Conservation (phyloP, 2,797 vertebrate genomes). For the Cyclopterus lumpus region DNA sequence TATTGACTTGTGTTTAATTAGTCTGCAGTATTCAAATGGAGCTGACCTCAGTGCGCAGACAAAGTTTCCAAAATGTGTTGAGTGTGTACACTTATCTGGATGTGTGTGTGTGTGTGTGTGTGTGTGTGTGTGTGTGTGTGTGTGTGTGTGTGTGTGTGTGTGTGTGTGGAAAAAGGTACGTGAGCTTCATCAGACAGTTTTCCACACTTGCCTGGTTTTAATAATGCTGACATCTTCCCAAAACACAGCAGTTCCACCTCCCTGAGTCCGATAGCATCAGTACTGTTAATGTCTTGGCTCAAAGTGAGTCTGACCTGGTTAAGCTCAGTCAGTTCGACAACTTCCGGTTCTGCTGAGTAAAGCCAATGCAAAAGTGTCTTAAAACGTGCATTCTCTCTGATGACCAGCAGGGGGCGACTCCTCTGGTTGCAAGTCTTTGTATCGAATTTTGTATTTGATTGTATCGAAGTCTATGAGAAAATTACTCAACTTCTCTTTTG, state of each 20-base stretch:
- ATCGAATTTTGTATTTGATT: too few species aligned
- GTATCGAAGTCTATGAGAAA: too few species aligned
- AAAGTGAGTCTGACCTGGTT: slow-evolving; percentile 44
- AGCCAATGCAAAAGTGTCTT: too few species aligned
- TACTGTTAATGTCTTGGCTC: slow-evolving; percentile 25
- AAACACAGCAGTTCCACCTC: slow-evolving; percentile 27
- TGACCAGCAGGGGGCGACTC: too few species aligned
- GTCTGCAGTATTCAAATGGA: slow-evolving; percentile 68
- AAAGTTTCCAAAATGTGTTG: slow-evolving; percentile 43
- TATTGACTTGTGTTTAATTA: slow-evolving; percentile 78
- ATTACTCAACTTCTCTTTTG: too few species aligned
- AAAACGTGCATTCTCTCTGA: too few species aligned
- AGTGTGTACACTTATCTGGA: background rate
- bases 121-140: background rate
- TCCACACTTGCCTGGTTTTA: slow-evolving; percentile 49
- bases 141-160: slow-evolving; percentile 14
- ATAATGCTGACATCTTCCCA: slow-evolving; percentile 37
- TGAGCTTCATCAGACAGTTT: slow-evolving; percentile 54
- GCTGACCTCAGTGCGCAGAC: slow-evolving; percentile 31
- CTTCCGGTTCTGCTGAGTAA: too few species aligned
- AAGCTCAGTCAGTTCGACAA: slow-evolving; percentile 30
- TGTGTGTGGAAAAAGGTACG: background rate
- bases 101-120: background rate
- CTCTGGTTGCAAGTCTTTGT: too few species aligned
- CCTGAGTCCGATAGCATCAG: slow-evolving; percentile 43